Percentiles rank a stretch among this genome's conserved stretches.
Conservation (phyloP, 2,888 invertebrate genomes). For the Eupithecia abbreviata region DNA sequence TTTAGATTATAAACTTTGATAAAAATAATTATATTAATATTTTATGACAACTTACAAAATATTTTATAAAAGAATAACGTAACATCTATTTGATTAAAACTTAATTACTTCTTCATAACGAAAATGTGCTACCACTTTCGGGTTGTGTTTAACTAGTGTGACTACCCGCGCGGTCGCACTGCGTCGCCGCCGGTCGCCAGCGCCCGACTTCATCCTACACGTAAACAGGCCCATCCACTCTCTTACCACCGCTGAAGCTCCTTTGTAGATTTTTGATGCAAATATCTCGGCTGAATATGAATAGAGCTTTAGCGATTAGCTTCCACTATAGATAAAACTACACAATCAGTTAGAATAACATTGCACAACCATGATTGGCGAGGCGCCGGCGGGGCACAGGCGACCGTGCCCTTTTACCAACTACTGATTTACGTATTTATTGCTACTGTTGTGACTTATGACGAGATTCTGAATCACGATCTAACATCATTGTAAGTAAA, state of each 20-base stretch:
- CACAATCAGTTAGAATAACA: constrained; percentile 56
- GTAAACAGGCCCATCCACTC: constrained; percentile 35
- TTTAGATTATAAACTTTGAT: constrained; percentile 85
- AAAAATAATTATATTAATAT: constrained; percentile 85
- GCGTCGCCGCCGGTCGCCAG: constrained; percentile 34
- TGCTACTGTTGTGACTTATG: constrained; percentile 84
- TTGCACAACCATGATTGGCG: constrained; percentile 62
- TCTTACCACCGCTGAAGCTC: constrained; percentile 32
- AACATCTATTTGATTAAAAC: constrained; percentile 82
- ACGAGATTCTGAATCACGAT: constrained; percentile 84
- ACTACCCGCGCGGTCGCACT: constrained; percentile 63
- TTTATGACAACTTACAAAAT: constrained; percentile 84
- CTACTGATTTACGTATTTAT: constrained; percentile 76
- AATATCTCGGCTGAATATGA: neutral
- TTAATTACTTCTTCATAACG: constrained; percentile 78
- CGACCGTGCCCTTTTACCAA: constrained; percentile 62
- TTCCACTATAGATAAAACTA: constrained; percentile 45
- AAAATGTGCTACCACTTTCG: constrained; percentile 82
- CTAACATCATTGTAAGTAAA: constrained; percentile 83
- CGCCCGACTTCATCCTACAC: constrained; percentile 17
- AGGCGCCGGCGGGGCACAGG: constrained; percentile 53
- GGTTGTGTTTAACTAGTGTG: constrained; percentile 81
- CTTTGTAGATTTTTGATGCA: neutral
- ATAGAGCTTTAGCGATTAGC: constrained; percentile 16
- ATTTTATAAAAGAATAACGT: constrained; percentile 84